Evolutionary conservation across 2,797 vertebrate genomes (phyloP).

Genomic region (Gadopsis bispinosus): DNA sequence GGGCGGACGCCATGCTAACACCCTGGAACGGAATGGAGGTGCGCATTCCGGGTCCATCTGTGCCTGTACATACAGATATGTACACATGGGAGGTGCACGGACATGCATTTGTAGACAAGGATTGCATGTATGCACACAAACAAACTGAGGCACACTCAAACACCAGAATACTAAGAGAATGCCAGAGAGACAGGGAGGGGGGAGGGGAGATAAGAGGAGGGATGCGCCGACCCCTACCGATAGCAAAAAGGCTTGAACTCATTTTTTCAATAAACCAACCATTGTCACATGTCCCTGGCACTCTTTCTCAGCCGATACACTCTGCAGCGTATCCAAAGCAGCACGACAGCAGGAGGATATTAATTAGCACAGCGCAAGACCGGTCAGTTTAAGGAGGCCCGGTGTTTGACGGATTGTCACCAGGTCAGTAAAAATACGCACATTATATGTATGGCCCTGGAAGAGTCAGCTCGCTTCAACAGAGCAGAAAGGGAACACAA

Average conservation of each 20-base stretch:
- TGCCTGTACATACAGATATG: slow-evolving; percentile 44
- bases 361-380: slow-evolving; percentile 66
- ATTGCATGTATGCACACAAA: slow-evolving; percentile 2
- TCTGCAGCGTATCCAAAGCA: slow-evolving; percentile 58
- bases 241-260: slow-evolving; percentile 37
- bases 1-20: slow-evolving; percentile 49
- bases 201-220: slow-evolving; percentile 22
- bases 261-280: slow-evolving; percentile 56
- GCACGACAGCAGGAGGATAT: slow-evolving; percentile 61
- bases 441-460: not conserved
- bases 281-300: slow-evolving; percentile 56
- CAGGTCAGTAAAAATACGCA: slow-evolving; percentile 56
- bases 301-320: slow-evolving; percentile 44
- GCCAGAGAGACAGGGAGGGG: not conserved
- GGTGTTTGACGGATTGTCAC: slow-evolving; percentile 52
- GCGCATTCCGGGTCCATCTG: slow-evolving; percentile 62
- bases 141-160: slow-evolving; percentile 1
- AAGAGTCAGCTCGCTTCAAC: slow-evolving; percentile 32
- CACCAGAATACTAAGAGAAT: slow-evolving; percentile 25
- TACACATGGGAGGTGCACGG: slow-evolving; percentile 22
- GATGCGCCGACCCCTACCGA: slow-evolving; percentile 28
- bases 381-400: slow-evolving; percentile 31
- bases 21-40: slow-evolving; percentile 56
- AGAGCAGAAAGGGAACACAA: slow-evolving; percentile 27
- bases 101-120: slow-evolving; percentile 15